phyloP scores from a whole-genome alignment of 1,140 invertebrate species.

The Tenebrio molitor region DNA sequence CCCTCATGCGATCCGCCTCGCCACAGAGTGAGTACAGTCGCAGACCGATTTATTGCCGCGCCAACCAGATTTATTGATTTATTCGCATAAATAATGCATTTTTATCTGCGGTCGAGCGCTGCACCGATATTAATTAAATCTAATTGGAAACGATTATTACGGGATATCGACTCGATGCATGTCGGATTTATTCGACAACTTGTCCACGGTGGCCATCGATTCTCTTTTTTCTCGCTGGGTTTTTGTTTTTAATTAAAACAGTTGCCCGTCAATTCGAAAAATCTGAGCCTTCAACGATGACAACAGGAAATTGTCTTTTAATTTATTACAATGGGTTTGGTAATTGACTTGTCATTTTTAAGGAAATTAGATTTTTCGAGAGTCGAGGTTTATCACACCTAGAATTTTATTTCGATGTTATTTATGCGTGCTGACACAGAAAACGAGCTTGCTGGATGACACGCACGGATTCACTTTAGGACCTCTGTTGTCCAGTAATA shows the following conservation, averaged over 20 bases:
- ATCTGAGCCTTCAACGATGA: background rate
- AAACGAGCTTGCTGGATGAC: no score
- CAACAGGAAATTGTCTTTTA: background rate
- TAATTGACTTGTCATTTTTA: background rate
- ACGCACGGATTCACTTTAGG: no score
- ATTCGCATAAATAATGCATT: conserved; percentile 8
- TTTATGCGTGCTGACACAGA: no score
- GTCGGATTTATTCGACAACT: conserved; percentile 9
- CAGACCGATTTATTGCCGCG: background rate
- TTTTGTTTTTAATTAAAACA: background rate
- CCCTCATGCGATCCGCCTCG: conserved; percentile 60
- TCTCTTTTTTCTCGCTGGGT: background rate
- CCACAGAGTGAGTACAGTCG: conserved; percentile 60
- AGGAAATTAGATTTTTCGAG: background rate
- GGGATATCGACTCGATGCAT: conserved; percentile 30
- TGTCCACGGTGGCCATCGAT: background rate
- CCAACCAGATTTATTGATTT: conserved; percentile 26
- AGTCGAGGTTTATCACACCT: no score
- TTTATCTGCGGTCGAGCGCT: conserved; percentile 23
- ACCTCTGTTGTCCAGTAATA: no score
- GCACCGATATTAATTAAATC: conserved; percentile 39
- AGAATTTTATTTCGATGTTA: no score
- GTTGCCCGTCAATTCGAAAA: no score
- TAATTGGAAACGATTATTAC: conserved; percentile 46
- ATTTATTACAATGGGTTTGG: background rate